Conservation (phyloP, 2,113 vertebrate species). For the Sylvilagus bachmani region DNA sequence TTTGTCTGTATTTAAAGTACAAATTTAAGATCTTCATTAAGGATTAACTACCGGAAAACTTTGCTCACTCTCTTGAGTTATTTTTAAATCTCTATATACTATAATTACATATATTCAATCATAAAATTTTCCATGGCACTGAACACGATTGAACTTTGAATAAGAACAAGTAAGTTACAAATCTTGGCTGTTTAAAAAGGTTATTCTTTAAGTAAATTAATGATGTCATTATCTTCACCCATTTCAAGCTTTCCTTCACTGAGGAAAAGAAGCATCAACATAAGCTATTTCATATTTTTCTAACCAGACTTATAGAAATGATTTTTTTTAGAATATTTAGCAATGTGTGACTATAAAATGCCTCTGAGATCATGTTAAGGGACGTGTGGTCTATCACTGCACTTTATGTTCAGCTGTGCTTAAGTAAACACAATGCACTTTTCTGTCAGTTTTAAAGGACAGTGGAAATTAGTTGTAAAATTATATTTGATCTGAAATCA, state of each 20-base stretch:
- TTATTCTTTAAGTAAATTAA: constrained; percentile 75
- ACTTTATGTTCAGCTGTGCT: neutral
- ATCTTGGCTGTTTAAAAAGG: constrained; percentile 70
- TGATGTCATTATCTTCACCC: neutral
- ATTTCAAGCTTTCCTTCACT: constrained; percentile 25
- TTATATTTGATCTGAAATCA: constrained; percentile 31
- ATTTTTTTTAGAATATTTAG: constrained; percentile 35
- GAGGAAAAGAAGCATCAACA: constrained; percentile 45
- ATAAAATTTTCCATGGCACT: constrained; percentile 67
- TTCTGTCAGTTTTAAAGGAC: neutral
- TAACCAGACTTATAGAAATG: neutral
- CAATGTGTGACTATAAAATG: neutral
- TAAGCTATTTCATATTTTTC: neutral
- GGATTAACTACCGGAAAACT: constrained; percentile 80
- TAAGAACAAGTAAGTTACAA: constrained; percentile 73
- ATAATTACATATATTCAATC: constrained; percentile 79
- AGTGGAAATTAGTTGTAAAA: constrained; percentile 2
- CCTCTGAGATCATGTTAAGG: neutral
- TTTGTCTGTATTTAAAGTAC: constrained; percentile 81
- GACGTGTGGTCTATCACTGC: too few relatives aligned
- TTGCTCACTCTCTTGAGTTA: constrained; percentile 75
- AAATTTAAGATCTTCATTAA: constrained; percentile 79
- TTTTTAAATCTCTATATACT: constrained; percentile 77
- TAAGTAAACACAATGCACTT: neutral
- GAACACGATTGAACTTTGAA: constrained; percentile 75